Percentiles rank a stretch among this genome's conserved stretches.
phyloP scores from a whole-genome alignment of 2,797 vertebrate species.

The Taenioides sp. region DNA sequence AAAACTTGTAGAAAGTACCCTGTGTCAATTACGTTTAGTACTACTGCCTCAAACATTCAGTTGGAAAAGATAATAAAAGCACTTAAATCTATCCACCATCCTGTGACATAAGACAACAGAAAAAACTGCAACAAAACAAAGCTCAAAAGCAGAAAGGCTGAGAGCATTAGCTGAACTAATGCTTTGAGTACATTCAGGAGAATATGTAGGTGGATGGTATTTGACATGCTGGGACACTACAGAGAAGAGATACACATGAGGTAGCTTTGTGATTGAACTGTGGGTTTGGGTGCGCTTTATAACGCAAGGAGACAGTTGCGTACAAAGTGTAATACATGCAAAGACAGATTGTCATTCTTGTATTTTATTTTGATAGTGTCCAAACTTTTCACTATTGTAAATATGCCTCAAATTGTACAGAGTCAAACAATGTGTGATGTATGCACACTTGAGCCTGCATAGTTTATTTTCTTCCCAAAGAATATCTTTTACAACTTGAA shows the following conservation, averaged over 20 bases:
- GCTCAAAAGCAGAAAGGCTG: conserved; percentile 55
- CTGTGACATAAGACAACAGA: conserved; percentile 52
- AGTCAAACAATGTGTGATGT: conserved; percentile 39
- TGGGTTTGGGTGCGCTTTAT: conserved; percentile 15
- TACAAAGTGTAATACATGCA: conserved; percentile 12
- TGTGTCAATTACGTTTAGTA: conserved; percentile 14
- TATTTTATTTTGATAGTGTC: conserved; percentile 15
- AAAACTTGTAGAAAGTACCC: conserved; percentile 18
- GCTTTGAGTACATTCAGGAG: conserved; percentile 57
- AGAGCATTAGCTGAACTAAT: conserved; percentile 35
- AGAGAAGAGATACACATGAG: conserved; percentile 57
- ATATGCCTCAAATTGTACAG: background rate
- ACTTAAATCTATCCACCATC: conserved; percentile 30
- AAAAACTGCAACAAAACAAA: conserved; percentile 26
- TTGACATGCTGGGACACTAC: conserved; percentile 51
- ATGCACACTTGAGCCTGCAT: conserved; percentile 67
- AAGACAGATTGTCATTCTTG: conserved; percentile 35
- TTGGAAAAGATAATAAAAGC: conserved; percentile 32
- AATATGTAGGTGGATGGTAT: conserved; percentile 27
- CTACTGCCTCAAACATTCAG: conserved; percentile 13
- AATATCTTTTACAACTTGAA: conserved; percentile 55
- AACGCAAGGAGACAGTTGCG: conserved; percentile 19
- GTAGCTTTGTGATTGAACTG: conserved; percentile 67
- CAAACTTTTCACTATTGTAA: background rate
- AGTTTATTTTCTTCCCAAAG: conserved; percentile 72